Evolutionary conservation across 2,888 invertebrate genomes (phyloP), one percentile per base, ranked within the genome.

Genomic region (Apotomis turbidana): DNA sequence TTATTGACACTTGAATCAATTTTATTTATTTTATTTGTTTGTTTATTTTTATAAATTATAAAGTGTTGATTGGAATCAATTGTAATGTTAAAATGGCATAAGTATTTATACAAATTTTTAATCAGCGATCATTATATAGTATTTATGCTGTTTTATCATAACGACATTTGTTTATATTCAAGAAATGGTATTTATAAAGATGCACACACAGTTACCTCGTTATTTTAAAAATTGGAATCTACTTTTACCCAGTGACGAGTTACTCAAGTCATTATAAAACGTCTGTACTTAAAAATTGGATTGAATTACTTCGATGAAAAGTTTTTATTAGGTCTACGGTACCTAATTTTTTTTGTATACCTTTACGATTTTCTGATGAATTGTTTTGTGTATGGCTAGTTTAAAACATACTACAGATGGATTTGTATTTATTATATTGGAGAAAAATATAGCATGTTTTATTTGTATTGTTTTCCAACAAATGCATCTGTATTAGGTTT

Each of bases 241-340:
- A 41, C 41, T 68, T 63, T 71, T 71, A 63, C 49, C 68, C 72
- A 68, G 68, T 68, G 68, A 72, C 71, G 52, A 61, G 49, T 46
- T 51, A 5, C 9, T 36, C 8, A 36, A 68, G 38, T 68, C 57
- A 63, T 71, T 51, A 59, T 15, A 55, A 64, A 63, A 64, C 6
- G 49, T 55, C 8, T 44, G 64, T 71, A 60, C 59, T 70, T 66
- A 71, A 49, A 9, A 6, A n/a, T 38, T 27, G 27, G 44, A 9
- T 66, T 66, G 5, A 27, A n/a, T 27, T 55, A n/a, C 5, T n/a
- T 36, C 4, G 12, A 44, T 6, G 41, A 59, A 59, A 9, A n/a
- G 5, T 12, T 13, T 15, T 46, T 27, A 41, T 66, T 66, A 46
- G 12, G 27, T 46, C 44, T 27, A 66, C 41, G 10, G 52, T 54